Conservation (phyloP, 2,113 vertebrate genomes). For the Eptesicus fuscus region DNA sequence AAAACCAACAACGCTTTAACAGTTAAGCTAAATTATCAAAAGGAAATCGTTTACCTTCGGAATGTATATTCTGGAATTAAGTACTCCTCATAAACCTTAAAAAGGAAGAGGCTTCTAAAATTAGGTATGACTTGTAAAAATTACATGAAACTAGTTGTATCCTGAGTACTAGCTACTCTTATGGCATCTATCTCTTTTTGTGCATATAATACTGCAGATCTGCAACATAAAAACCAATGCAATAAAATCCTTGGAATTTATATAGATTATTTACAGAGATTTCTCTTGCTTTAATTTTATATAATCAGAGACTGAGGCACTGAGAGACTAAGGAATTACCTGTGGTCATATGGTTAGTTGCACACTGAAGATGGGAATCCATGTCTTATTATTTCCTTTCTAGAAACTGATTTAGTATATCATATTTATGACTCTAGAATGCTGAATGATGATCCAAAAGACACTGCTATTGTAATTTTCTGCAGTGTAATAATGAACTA, state of each 20-base stretch:
- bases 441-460: slow-evolving; percentile 35
- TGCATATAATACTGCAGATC: background rate
- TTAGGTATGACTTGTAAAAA: background rate
- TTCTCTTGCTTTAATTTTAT: background rate
- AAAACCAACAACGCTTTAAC: slow-evolving; percentile 33
- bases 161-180: background rate
- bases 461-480: slow-evolving; percentile 28
- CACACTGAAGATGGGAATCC: background rate
- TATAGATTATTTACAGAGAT: background rate
- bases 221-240: slow-evolving; percentile 15
- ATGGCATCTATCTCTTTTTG: background rate
- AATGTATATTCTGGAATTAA: slow-evolving; percentile 28
- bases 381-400: slow-evolving; percentile 7
- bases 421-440: slow-evolving; percentile 43
- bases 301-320: background rate
- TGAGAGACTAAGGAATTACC: slow-evolving; percentile 4
- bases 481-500: slow-evolving; percentile 3
- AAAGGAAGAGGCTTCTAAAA: slow-evolving; percentile 37
- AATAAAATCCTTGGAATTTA: background rate
- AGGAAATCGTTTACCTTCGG: slow-evolving; percentile 32
- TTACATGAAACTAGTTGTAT: background rate
- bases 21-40: slow-evolving; percentile 38
- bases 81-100: background rate
- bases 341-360: background rate
- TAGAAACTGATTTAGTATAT: slow-evolving; percentile 40